Conservation (phyloP, 92 coral and sea anemone genomes). For the Porites cylindrica region DNA sequence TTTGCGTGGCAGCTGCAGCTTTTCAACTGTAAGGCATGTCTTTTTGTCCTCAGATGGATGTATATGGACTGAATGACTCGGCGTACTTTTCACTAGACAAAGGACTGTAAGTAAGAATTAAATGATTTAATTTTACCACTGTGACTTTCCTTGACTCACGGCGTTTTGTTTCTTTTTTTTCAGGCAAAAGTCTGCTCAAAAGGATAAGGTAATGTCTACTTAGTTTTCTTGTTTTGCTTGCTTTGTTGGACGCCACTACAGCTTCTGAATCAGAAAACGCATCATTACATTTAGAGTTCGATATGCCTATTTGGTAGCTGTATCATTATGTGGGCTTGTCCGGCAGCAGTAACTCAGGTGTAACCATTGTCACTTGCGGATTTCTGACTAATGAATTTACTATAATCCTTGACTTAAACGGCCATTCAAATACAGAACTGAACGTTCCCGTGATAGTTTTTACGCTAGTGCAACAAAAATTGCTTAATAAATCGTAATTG, state of each 20-base stretch:
- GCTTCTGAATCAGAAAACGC: background rate
- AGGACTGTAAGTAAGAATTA: conserved; percentile 77
- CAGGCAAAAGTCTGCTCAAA: conserved; percentile 87
- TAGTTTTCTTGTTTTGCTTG: background rate
- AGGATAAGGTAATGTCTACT: conserved; percentile 72
- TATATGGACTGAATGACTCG: conserved; percentile 79
- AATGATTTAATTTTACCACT: background rate
- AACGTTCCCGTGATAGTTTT: too few relatives aligned
- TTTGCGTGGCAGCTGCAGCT: background rate
- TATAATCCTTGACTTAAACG: too few relatives aligned
- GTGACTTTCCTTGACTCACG: background rate
- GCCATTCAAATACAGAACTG: too few relatives aligned
- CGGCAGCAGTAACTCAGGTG: too few relatives aligned
- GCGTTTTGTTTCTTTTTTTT: conserved; percentile 7
- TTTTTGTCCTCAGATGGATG: conserved; percentile 33
- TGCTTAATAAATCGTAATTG: too few relatives aligned
- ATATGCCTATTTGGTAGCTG: too few relatives aligned
- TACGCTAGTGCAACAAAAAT: too few relatives aligned
- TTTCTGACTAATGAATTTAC: too few relatives aligned
- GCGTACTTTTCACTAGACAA: conserved; percentile 84
- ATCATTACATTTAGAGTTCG: too few relatives aligned
- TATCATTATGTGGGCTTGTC: too few relatives aligned
- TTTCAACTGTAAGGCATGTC: background rate
- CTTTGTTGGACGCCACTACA: background rate
- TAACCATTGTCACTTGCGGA: too few relatives aligned